Evolutionary conservation across 2,888 invertebrate genomes (phyloP).

Genomic region (Strigamia maritima): DNA sequence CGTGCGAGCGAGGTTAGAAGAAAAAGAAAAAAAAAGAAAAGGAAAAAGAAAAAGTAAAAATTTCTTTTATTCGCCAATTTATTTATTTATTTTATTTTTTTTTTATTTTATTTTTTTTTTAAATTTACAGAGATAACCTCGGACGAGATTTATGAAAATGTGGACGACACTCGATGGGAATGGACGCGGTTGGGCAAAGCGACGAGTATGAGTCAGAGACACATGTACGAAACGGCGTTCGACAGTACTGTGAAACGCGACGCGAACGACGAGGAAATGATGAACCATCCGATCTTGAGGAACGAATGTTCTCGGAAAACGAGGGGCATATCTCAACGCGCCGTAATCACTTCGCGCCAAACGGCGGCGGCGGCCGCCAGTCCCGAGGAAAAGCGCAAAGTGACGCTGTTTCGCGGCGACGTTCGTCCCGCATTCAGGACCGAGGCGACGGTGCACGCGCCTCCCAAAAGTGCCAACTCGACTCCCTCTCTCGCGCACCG

Average conservation of each 20-base stretch:
- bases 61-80: not conserved
- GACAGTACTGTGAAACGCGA: slow-evolving; percentile 75
- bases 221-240: slow-evolving; percentile 84
- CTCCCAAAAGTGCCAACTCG: slow-evolving; percentile 43
- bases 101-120: no score
- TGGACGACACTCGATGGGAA: slow-evolving; percentile 45
- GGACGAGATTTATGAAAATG: not conserved
- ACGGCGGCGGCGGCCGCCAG: not conserved
- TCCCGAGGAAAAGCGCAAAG: slow-evolving; percentile 34
- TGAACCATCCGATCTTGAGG: slow-evolving; percentile 70
- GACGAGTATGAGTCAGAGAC: slow-evolving; percentile 57
- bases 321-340: no score
- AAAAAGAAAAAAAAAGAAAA: not conserved
- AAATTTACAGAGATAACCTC: not conserved
- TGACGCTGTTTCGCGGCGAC: slow-evolving; percentile 36
- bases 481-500: slow-evolving; percentile 40
- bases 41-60: not conserved
- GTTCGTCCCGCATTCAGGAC: not conserved
- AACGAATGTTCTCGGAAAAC: slow-evolving; percentile 29
- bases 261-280: slow-evolving; percentile 63
- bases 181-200: slow-evolving; percentile 42
- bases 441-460: slow-evolving; percentile 40
- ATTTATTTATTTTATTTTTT: not conserved
- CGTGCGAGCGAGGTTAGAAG: not conserved
- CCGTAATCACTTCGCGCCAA: no score